Conservation (phyloP, 2,888 invertebrate species). For the Drosophila neonasuta region DNA sequence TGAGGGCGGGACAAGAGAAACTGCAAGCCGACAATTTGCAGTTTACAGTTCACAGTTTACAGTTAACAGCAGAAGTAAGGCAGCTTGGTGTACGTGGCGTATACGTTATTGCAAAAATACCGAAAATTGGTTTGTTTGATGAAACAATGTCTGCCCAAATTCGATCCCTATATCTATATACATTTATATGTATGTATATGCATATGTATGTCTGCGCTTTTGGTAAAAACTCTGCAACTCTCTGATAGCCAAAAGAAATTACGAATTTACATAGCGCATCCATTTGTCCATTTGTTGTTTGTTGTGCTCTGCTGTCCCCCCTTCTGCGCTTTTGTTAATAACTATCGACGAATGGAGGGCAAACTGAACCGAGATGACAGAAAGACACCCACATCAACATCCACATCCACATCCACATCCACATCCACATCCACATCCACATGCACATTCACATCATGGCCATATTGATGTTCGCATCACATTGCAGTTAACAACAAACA, state of each 20-base stretch:
- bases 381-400: too few relatives aligned
- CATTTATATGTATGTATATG: background rate
- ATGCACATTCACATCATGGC: too few relatives aligned
- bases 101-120: conserved; percentile 67
- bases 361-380: background rate
- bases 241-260: conserved; percentile 38
- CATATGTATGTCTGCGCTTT: background rate
- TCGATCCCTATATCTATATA: conserved; percentile 33
- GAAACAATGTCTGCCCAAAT: conserved; percentile 67
- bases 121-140: conserved; percentile 76
- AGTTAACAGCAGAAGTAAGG: conserved; percentile 55
- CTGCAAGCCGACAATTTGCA: conserved; percentile 71
- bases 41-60: conserved; percentile 64
- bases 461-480: conserved; percentile 19
- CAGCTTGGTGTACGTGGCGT: conserved; percentile 14
- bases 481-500: conserved; percentile 41
- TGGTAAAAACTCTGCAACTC: conserved; percentile 14
- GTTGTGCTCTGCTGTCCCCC: background rate
- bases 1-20: conserved; percentile 18
- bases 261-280: conserved; percentile 35
- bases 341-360: conserved; percentile 26
- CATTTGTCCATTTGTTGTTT: conserved; percentile 31
- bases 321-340: conserved; percentile 39
- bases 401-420: too few relatives aligned
- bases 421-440: too few relatives aligned